These are phyloP conservation scores for Cephus pygmeus DNA, from an alignment of 2,888 invertebrate genomes.

Conservation along the genomic window DNA sequence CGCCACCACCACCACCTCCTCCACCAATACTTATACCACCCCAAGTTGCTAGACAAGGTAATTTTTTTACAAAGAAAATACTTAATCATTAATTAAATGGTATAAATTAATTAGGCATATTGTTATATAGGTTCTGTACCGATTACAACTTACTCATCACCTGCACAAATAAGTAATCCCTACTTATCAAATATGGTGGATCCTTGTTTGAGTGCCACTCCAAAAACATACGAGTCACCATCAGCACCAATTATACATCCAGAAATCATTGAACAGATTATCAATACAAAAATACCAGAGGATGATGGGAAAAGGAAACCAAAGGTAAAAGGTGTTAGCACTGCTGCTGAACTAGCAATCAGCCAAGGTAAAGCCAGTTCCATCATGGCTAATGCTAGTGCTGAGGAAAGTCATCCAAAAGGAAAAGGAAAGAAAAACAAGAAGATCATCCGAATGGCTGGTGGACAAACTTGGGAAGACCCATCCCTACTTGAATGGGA, in stretches of 20 bases:
- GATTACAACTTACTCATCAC: slow-evolving; percentile 62
- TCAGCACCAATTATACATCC: slow-evolving; percentile 57
- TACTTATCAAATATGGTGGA: slow-evolving; percentile 58
- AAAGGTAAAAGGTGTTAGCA: slow-evolving; percentile 75
- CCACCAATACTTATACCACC: slow-evolving; percentile 78
- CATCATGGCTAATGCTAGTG: slow-evolving; percentile 63
- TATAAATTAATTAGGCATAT: slow-evolving; percentile 3
- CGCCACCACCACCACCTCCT: slow-evolving; percentile 72
- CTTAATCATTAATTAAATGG: not conserved
- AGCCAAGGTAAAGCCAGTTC: slow-evolving; percentile 70
- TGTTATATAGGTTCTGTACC: slow-evolving; percentile 28
- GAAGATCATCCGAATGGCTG: slow-evolving; percentile 90
- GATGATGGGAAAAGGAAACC: slow-evolving; percentile 69
- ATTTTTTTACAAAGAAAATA: slow-evolving; percentile 17
- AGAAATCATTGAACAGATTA: slow-evolving; percentile 62
- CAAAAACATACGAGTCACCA: slow-evolving; percentile 64
- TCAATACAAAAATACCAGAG: slow-evolving; percentile 62
- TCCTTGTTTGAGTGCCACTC: slow-evolving; percentile 60
- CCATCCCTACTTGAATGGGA: slow-evolving; percentile 94
- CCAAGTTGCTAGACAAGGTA: slow-evolving; percentile 70
- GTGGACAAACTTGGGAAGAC: slow-evolving; percentile 97
- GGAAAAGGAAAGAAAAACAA: slow-evolving; percentile 72
- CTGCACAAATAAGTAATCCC: slow-evolving; percentile 61
- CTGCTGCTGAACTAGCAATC: slow-evolving; percentile 73
- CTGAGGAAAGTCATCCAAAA: slow-evolving; percentile 60